Base-by-base conservation (phyloP, 2,888 invertebrate genomes). In the Phaedon cochleariae region DNA sequence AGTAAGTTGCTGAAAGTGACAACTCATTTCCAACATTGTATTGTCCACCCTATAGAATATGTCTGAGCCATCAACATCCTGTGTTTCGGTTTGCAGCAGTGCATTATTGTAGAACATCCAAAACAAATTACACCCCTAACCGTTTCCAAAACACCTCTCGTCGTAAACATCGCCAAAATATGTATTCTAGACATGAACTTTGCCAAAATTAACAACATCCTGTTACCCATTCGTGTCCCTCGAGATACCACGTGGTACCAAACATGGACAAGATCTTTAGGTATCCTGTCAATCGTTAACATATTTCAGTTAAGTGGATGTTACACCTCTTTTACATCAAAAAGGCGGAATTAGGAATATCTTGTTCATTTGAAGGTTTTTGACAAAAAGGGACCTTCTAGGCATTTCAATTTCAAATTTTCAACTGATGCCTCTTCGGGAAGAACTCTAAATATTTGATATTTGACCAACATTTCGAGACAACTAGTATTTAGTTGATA, bases 201-300 rank as follows among this genome's bases (percentile, higher is more conserved):
- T 62, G 61, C 60, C 61, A 61, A 45, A 62, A 34, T 62, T 65
- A 53, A 55, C 60, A 29, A 53, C 46, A 53, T 59, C 62, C 57
- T 34, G 54, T 15, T 9, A 10, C 61, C 41, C 22, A 26, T 21
- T 52, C 26, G 26, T 7, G 54, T 26, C 48, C 45, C 55, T 55
- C 31, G 57, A 61, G 52, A 54, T 65, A 61, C 65, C 62, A 65
- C 58, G 61, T 65, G 65, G 65, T 65, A 61, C 53, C 46, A 53
- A 65, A 62, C 52, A 46, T 4, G 37, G 55, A 65, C 57, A 57
- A 61, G 55, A 45, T 55, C 65, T 65, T 62, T 53, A 59, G 58
- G 54, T n/a, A 46, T 52, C 34, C 71, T 69, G 68, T 71, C 71
- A 67, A 69, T 73, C 68, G 67, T 69, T 65, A 67, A 70, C 66